phyloP scores from a whole-genome alignment of 2,888 invertebrate genomes.

The Sphaerophoria taeniata region DNA sequence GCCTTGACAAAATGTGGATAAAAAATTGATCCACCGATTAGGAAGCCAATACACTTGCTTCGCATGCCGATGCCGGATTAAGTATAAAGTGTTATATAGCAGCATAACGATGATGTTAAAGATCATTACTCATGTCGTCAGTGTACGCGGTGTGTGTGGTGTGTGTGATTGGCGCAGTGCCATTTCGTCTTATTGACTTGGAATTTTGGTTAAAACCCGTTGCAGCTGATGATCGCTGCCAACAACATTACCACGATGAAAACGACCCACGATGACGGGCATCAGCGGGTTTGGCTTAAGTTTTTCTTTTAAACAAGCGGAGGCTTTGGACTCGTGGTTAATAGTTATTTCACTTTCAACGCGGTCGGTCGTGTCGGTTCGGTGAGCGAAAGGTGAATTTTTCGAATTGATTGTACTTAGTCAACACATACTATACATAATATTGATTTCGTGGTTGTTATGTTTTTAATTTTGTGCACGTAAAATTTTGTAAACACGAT shows the following conservation, averaged over 20 bases:
- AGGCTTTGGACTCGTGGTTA: constrained; percentile 78
- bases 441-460: constrained; percentile 6
- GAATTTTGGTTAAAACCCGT: constrained; percentile 55
- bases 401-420: neutral
- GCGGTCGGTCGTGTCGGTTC: constrained; percentile 79
- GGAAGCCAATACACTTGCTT: constrained; percentile 41
- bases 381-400: constrained; percentile 53
- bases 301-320: constrained; percentile 81
- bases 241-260: neutral
- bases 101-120: constrained; percentile 45
- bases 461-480: constrained; percentile 3
- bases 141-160: neutral
- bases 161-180: constrained; percentile 20
- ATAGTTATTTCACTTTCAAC: constrained; percentile 80
- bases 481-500: constrained; percentile 17
- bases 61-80: constrained; percentile 27
- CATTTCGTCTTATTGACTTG: constrained; percentile 43
- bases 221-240: constrained; percentile 41
- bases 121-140: constrained; percentile 49
- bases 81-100: constrained; percentile 28
- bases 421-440: no score
- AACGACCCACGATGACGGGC: constrained; percentile 28
- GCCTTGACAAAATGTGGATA: constrained; percentile 36
- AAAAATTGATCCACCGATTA: constrained; percentile 54
- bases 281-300: constrained; percentile 77